These are phyloP conservation scores for Phenganax marumi DNA, from an alignment of 92 coral and sea anemone species.

Conservation along the genomic window DNA sequence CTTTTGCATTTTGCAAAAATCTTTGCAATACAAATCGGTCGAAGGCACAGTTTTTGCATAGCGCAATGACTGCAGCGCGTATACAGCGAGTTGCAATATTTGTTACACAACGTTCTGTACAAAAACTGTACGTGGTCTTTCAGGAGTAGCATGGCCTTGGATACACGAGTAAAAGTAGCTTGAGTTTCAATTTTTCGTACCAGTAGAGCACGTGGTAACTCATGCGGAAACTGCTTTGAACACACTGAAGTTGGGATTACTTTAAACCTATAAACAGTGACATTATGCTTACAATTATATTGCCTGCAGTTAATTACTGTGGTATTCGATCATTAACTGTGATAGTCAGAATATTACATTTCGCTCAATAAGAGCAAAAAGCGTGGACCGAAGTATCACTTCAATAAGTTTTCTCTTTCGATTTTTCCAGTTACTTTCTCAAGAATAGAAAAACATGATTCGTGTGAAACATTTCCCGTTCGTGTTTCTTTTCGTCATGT, in stretches of 20 bases:
- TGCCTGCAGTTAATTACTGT: background rate
- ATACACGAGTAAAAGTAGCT: no score
- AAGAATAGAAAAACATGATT: background rate
- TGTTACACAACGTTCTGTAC: no score
- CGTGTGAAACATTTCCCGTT: background rate
- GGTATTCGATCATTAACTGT: background rate
- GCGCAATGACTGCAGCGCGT: no score
- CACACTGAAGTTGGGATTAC: slow-evolving; percentile 14
- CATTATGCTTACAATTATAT: background rate
- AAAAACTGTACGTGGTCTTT: no score
- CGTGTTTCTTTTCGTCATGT: background rate
- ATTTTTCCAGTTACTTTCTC: background rate
- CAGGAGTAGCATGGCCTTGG: no score
- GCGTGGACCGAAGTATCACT: background rate
- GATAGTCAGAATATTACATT: background rate
- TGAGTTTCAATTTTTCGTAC: no score
- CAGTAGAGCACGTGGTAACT: background rate
- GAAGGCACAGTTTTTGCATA: no score
- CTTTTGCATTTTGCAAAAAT: background rate
- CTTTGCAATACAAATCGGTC: no score
- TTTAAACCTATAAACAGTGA: background rate
- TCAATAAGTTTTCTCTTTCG: background rate
- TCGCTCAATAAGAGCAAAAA: background rate
- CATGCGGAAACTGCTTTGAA: background rate
- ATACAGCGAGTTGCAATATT: no score